Percentiles rank a stretch among this genome's conserved stretches.
Conservation (phyloP, 1,140 invertebrate genomes). For the Diachasma alloeum region DNA sequence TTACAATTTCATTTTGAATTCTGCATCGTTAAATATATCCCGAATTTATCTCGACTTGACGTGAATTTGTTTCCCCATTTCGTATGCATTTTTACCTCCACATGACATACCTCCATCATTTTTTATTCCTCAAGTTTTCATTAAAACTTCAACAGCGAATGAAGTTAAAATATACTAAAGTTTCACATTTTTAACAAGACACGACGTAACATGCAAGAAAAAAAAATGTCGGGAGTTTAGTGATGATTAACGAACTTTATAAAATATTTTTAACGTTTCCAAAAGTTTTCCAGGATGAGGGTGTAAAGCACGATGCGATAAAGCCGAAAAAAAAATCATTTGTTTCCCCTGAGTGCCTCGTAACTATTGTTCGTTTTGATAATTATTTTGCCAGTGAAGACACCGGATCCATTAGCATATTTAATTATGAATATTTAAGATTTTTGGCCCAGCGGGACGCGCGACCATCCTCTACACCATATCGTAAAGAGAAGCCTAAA, state of each 20-base stretch:
- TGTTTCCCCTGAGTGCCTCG: slow-evolving; percentile 17
- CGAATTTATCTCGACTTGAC: no score
- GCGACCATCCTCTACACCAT: slow-evolving; percentile 28
- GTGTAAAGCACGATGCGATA: background rate
- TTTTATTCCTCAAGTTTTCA: background rate
- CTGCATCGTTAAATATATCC: no score
- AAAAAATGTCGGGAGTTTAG: background rate
- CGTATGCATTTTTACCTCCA: background rate
- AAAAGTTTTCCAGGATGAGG: slow-evolving; percentile 5
- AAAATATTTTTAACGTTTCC: background rate
- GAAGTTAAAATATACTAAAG: background rate
- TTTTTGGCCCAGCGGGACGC: slow-evolving; percentile 60
- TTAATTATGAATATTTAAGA: slow-evolving; percentile 65
- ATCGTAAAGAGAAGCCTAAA: slow-evolving; percentile 20
- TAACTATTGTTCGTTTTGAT: slow-evolving; percentile 59
- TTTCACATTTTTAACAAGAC: background rate
- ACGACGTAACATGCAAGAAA: background rate
- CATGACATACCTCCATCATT: background rate
- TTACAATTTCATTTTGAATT: no score
- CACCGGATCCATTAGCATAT: slow-evolving; percentile 62
- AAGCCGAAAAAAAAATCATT: slow-evolving; percentile 20
- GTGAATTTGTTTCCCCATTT: background rate
- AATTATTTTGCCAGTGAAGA: slow-evolving; percentile 60
- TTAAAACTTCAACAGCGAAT: background rate
- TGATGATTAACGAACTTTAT: background rate